These are phyloP conservation scores for Chloebia gouldiae DNA, from an alignment of 2,113 vertebrate species.

Conservation along the genomic window DNA sequence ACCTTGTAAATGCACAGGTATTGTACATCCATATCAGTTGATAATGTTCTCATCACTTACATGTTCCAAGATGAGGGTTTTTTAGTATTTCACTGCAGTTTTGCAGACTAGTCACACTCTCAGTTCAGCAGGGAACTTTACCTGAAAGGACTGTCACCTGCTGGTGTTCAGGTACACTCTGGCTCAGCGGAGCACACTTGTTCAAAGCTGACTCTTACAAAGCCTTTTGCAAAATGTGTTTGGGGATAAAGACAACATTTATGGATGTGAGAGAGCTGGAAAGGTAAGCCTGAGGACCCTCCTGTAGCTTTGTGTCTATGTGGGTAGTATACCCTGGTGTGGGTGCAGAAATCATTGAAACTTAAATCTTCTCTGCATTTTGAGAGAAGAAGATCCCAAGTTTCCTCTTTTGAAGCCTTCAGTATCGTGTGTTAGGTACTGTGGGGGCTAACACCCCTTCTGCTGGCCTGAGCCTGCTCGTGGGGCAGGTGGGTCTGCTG, in stretches of 20 bases:
- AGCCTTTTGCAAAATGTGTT: background rate
- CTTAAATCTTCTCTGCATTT: background rate
- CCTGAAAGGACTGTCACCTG: background rate
- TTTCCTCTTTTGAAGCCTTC: background rate
- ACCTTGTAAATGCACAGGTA: background rate
- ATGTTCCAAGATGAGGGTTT: background rate
- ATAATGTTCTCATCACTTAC: background rate
- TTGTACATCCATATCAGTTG: background rate
- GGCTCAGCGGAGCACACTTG: background rate
- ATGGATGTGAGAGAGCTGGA: background rate
- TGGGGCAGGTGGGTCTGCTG: background rate
- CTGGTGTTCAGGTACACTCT: background rate
- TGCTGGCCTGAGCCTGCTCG: rapidly evolving
- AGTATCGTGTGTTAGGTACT: background rate
- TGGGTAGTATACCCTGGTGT: background rate
- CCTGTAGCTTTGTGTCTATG: background rate
- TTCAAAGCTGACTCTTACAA: background rate
- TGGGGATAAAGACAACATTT: background rate
- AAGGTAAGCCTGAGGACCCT: background rate
- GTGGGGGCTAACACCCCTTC: background rate
- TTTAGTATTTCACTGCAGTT: background rate
- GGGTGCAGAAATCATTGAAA: background rate
- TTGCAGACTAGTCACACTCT: background rate
- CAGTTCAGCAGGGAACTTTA: background rate
- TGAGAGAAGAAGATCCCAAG: background rate